Evolutionary conservation across 2,888 invertebrate species (phyloP), one percentile per base, ranked within the genome.

Genomic region (Tryphoninae sp.): DNA sequence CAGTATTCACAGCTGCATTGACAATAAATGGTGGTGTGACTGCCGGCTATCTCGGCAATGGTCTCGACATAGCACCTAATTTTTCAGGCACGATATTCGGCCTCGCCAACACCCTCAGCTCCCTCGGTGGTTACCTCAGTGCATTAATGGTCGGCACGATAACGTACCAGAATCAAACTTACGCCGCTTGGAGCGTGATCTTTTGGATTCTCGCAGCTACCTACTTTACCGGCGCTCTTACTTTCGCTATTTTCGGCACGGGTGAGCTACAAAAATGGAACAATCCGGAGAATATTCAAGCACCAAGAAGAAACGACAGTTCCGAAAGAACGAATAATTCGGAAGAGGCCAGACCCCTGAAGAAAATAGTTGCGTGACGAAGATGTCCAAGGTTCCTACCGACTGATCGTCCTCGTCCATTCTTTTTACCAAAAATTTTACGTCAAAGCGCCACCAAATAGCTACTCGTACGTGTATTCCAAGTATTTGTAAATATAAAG

Each of bases 71-170:
- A 86, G 97, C 97, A 2, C 97, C 97, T 0, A 97, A 97, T 91
- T 97, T 96, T 90, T 96, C 97, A 78, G 96, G 97, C 0, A 97
- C 97, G 1, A 97, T 97, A 83, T 97, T 97, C 91, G 97, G 97
- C 53, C 93, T 97, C 93, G 97, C 97, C n/a, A 97, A 97, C 89
- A 96, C 97, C 0, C 92, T 97, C 75, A 96, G 97, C 0, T 97
- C 97, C 0, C 93, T 96, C 71, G 96, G 97, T 7, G 97, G 97
- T 0, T 97, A 95, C 93, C 90, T 97, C 0, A 97, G 97, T 8
- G 95, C 96, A 0, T 95, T 95, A 92, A 96, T 97, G 94, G 97
- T 97, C 23, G 97, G 96, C 13, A 93, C 94, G 69, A 92, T 97
- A 23, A 97, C 96, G 0, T 94, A 95, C 81, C 92, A 95, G 9